phyloP scores from a whole-genome alignment of 1,140 invertebrate species.

The Philaenus spumarius region DNA sequence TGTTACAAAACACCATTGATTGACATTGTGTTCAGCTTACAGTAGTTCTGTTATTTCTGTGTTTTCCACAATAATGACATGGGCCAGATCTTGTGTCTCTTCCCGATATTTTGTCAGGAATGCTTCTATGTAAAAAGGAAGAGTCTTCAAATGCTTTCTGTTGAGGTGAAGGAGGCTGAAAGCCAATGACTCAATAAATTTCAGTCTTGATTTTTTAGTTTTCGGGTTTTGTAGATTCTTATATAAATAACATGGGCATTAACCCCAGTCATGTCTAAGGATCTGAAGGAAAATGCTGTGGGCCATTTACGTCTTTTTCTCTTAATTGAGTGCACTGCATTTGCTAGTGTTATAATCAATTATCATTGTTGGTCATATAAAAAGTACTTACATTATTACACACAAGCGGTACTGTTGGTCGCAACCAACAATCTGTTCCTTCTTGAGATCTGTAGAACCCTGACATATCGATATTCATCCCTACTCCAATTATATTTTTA shows the following conservation, averaged over 20 bases:
- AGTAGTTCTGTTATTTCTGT: background rate
- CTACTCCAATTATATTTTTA: too few relatives aligned
- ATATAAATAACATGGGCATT: slow-evolving; percentile 18
- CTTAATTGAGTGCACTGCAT: background rate
- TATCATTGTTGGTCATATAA: too few relatives aligned
- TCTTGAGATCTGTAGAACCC: too few relatives aligned
- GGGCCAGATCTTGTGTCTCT: background rate
- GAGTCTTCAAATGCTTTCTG: background rate
- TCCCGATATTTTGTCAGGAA: background rate
- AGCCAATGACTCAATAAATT: background rate
- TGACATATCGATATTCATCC: too few relatives aligned
- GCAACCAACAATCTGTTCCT: too few relatives aligned
- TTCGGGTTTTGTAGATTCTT: background rate
- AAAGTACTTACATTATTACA: too few relatives aligned
- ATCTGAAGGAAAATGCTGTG: background rate
- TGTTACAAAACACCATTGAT: background rate
- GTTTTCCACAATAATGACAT: background rate
- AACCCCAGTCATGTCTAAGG: slow-evolving; percentile 17
- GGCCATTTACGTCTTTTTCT: background rate
- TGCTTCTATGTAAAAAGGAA: background rate
- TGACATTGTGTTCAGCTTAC: background rate
- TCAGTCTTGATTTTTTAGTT: background rate
- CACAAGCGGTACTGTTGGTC: too few relatives aligned
- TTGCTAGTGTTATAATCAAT: too few relatives aligned
- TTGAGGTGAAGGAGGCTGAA: background rate